phyloP scores from a whole-genome alignment of 2,797 vertebrate species.

The Gymnoscopelus braueri region DNA sequence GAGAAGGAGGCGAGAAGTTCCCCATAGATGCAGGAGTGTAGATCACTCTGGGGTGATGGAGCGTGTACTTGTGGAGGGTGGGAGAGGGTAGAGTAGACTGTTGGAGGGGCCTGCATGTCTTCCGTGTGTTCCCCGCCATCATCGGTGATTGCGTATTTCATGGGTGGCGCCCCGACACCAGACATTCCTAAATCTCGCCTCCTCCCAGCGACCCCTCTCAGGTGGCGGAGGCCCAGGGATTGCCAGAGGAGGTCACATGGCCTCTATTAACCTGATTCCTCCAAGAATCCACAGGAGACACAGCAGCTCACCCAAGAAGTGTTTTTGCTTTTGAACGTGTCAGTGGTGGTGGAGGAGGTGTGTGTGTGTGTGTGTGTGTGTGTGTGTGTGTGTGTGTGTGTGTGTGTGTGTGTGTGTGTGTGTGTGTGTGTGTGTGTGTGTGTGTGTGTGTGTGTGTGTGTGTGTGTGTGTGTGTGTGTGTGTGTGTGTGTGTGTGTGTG shows the following conservation, averaged over 20 bases:
- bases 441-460: too few relatives aligned
- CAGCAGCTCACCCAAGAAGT: slow-evolving; percentile 60
- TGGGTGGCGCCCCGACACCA: slow-evolving; percentile 53
- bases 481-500: too few relatives aligned
- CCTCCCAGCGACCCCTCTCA: slow-evolving; percentile 53
- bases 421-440: too few relatives aligned
- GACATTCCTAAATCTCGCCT: slow-evolving; percentile 64
- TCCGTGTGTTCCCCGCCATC: slow-evolving; percentile 39
- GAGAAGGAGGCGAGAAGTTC: slow-evolving; percentile 39
- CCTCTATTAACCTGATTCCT: slow-evolving; percentile 78
- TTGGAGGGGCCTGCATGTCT: slow-evolving; percentile 28
- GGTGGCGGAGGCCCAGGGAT: slow-evolving; percentile 47
- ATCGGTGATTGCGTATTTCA: slow-evolving; percentile 66
- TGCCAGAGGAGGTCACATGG: slow-evolving; percentile 50
- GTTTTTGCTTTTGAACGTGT: slow-evolving; percentile 59
- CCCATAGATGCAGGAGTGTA: slow-evolving; percentile 25
- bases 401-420: too few relatives aligned
- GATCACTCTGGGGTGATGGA: slow-evolving; percentile 53
- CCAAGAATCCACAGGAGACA: slow-evolving; percentile 63
- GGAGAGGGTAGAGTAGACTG: slow-evolving; percentile 33
- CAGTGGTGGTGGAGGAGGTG: too few relatives aligned
- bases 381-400: too few relatives aligned
- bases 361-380: too few relatives aligned
- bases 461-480: too few relatives aligned
- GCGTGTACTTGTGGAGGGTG: slow-evolving; percentile 54